Conservation (phyloP, 2,797 vertebrate species). For the Gadopsis bispinosus region DNA sequence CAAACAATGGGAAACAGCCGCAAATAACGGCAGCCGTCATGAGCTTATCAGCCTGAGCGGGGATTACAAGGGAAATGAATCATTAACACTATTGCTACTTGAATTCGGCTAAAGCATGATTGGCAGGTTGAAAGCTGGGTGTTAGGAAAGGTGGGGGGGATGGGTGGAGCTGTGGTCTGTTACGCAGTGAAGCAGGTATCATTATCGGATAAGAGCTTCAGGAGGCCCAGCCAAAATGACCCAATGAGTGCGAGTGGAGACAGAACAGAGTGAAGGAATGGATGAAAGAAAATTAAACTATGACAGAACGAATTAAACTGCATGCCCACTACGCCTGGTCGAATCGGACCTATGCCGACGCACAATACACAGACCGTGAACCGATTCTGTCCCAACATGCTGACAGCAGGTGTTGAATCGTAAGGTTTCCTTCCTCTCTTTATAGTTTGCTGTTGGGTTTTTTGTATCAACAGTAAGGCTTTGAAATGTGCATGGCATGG, state of each 20-base stretch:
- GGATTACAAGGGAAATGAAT: constrained; percentile 86
- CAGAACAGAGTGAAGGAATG: constrained; percentile 48
- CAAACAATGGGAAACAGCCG: constrained; percentile 84
- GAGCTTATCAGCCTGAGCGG: constrained; percentile 82
- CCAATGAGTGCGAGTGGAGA: constrained; percentile 56
- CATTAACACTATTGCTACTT: constrained; percentile 85
- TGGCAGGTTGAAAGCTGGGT: constrained; percentile 79
- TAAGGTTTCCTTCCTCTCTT: constrained; percentile 55
- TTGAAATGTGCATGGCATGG: constrained; percentile 56
- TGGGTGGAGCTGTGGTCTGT: constrained; percentile 70
- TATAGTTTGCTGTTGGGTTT: constrained; percentile 54
- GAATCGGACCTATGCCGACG: constrained; percentile 46
- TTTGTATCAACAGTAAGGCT: constrained; percentile 66
- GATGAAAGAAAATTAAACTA: constrained; percentile 60
- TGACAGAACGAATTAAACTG: constrained; percentile 40
- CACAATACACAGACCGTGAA: constrained; percentile 56
- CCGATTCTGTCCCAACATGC: constrained; percentile 47
- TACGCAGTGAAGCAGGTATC: constrained; percentile 73
- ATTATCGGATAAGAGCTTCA: constrained; percentile 75
- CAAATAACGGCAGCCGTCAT: constrained; percentile 79
- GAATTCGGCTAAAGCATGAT: constrained; percentile 82
- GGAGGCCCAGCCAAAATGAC: constrained; percentile 70
- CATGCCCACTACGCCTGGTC: constrained; percentile 13
- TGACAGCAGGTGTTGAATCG: constrained; percentile 59
- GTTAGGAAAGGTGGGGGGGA: constrained; percentile 45